Evolutionary conservation across 2,113 vertebrate species (phyloP).

Genomic region (Neolamprologus cancellatus): DNA sequence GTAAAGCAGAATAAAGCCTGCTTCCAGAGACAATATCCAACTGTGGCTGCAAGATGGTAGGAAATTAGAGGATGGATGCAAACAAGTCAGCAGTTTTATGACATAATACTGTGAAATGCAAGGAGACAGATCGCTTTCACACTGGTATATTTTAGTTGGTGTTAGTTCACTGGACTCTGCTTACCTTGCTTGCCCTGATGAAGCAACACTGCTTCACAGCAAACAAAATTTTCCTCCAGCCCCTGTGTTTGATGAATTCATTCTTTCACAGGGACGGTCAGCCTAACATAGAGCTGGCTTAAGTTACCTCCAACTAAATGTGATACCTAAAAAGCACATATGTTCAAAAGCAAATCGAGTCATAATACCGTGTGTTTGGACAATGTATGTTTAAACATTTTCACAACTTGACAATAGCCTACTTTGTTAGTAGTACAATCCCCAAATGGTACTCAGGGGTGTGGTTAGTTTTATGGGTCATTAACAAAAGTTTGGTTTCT

Average conservation of each 20-base stretch:
- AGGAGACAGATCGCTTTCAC: neutral
- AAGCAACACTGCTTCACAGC: neutral
- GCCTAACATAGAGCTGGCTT: neutral
- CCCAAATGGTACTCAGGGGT: neutral
- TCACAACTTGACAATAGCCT: neutral
- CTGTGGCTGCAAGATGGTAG: neutral
- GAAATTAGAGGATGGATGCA: neutral
- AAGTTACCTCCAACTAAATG: neutral
- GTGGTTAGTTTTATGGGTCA: neutral
- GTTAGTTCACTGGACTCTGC: neutral
- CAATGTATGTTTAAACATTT: neutral
- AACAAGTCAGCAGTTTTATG: neutral
- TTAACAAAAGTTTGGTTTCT: neutral
- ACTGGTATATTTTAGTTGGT: neutral
- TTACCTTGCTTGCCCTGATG: neutral
- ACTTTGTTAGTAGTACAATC: neutral
- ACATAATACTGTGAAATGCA: neutral
- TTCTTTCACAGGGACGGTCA: neutral
- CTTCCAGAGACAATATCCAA: neutral
- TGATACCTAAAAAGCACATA: neutral
- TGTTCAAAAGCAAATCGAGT: neutral
- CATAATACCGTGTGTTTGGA: neutral
- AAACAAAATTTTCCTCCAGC: neutral
- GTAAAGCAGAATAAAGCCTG: neutral
- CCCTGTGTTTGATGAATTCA: neutral